A percentile compares a stretch with the other conserved stretches of the same genome.
These are phyloP conservation scores for Helleia helle DNA, from an alignment of 2,888 invertebrate species.

Conservation along the genomic window DNA sequence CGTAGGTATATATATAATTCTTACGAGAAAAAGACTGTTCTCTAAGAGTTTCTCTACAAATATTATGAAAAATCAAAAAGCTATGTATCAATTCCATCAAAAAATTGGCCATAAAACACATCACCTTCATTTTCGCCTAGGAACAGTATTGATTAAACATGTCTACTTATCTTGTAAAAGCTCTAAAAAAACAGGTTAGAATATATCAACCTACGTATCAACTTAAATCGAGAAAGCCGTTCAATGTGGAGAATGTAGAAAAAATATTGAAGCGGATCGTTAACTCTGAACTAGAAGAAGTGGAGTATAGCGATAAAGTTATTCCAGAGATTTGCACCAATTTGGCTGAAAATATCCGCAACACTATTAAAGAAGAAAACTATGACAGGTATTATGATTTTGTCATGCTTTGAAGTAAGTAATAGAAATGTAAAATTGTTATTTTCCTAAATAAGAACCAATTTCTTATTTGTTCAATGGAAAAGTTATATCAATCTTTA, in stretches of 20 bases:
- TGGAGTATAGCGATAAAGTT: slow-evolving; percentile 76
- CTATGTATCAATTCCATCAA: too few relatives aligned
- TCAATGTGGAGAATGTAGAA: slow-evolving; percentile 75
- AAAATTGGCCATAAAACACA: too few relatives aligned
- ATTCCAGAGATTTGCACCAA: slow-evolving; percentile 72
- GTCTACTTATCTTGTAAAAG: slow-evolving; percentile 40
- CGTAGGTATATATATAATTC: too few relatives aligned
- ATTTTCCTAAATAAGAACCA: too few relatives aligned
- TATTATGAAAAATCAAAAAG: too few relatives aligned
- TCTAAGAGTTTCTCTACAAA: too few relatives aligned
- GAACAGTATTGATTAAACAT: slow-evolving; percentile 37
- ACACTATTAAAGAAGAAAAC: slow-evolving; percentile 76
- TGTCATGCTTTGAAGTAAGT: too few relatives aligned
- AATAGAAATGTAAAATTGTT: background rate
- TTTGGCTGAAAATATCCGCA: slow-evolving; percentile 75
- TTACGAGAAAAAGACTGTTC: too few relatives aligned
- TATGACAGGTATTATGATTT: slow-evolving; percentile 85
- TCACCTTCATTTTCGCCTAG: too few relatives aligned
- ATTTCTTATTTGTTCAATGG: too few relatives aligned
- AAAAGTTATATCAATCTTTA: too few relatives aligned
- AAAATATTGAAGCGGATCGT: slow-evolving; percentile 74
- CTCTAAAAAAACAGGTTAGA: slow-evolving; percentile 47
- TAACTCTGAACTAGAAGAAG: slow-evolving; percentile 72
- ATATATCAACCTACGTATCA: slow-evolving; percentile 78
- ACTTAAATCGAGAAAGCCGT: slow-evolving; percentile 76